Percentiles rank a stretch among this genome's conserved stretches.
phyloP scores from a whole-genome alignment of 1,140 invertebrate species.

The Apis dorsata region DNA sequence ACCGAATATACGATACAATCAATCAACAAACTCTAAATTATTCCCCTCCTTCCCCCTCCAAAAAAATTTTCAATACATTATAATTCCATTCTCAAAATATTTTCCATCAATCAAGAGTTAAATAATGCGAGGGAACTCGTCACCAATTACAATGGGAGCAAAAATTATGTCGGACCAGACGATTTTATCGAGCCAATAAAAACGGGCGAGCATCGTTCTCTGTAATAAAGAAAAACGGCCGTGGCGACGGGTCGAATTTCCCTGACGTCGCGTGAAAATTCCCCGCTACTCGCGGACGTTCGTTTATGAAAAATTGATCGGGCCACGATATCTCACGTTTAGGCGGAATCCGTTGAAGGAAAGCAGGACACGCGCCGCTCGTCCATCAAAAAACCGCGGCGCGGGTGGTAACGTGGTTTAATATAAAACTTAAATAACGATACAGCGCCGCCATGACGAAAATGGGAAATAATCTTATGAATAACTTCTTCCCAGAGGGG shows the following conservation, averaged over 20 bases:
- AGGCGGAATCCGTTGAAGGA: slow-evolving; percentile 71
- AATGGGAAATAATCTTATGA: slow-evolving; percentile 78
- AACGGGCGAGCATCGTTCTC: not conserved
- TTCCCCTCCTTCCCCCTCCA: no score
- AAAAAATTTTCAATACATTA: no score
- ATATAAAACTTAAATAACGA: slow-evolving; percentile 81
- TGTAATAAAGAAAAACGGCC: slow-evolving; percentile 37
- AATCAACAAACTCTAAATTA: no score
- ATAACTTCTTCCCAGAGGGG: slow-evolving; percentile 65
- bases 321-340: slow-evolving; percentile 79
- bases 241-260: slow-evolving; percentile 18
- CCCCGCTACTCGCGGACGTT: slow-evolving; percentile 10
- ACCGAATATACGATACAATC: no score
- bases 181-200: not conserved
- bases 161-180: not conserved
- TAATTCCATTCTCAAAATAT: no score
- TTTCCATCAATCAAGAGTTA: no score
- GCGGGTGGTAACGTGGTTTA: slow-evolving; percentile 73
- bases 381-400: slow-evolving; percentile 75
- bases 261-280: slow-evolving; percentile 28
- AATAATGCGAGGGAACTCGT: no score
- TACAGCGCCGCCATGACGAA: slow-evolving; percentile 75
- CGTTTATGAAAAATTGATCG: slow-evolving; percentile 80
- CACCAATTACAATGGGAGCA: no score
- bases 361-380: slow-evolving; percentile 77